Conservation (phyloP, 1,140 invertebrate genomes). For the Sitophilus oryzae region DNA sequence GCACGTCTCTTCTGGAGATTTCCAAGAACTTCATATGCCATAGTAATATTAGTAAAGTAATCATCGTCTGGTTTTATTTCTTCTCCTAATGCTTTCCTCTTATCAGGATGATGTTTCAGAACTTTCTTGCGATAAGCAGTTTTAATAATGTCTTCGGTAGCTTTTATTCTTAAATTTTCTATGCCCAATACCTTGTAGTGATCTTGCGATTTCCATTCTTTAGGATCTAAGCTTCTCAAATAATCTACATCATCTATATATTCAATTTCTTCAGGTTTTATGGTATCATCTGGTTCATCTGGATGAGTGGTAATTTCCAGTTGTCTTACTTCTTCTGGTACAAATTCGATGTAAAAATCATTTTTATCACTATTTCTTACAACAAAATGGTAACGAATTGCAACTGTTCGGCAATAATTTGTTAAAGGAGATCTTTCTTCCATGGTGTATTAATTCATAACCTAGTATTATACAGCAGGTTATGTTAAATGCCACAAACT, state of each 20-base stretch:
- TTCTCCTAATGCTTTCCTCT: conserved; percentile 82
- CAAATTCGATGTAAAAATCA: conserved; percentile 31
- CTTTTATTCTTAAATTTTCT: conserved; percentile 64
- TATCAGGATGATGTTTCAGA: conserved; percentile 95
- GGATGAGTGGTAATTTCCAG: conserved; percentile 32
- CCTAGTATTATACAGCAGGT: conserved; percentile 6
- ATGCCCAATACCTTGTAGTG: conserved; percentile 93
- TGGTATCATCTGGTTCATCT: conserved; percentile 42
- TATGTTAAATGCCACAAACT: too few relatives aligned
- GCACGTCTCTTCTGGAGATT: conserved; percentile 74
- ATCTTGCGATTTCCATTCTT: conserved; percentile 96
- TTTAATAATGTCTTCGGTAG: conserved; percentile 88
- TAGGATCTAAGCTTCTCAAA: conserved; percentile 86
- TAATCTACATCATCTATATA: conserved; percentile 81
- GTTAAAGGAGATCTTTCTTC: conserved; percentile 30
- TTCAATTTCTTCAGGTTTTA: conserved; percentile 53
- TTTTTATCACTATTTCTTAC: conserved; percentile 31
- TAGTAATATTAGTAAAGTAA: conserved; percentile 99
- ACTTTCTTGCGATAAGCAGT: conserved; percentile 89
- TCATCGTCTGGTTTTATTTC: conserved; percentile 81
- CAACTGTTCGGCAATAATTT: conserved; percentile 32
- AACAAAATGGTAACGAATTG: conserved; percentile 40
- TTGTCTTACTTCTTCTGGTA: conserved; percentile 33
- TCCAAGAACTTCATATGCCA: conserved; percentile 88
- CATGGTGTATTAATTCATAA: conserved; percentile 32